Conservation (phyloP, 53 echinoderm and acorn worm species). For the Paelopatides confundens region DNA sequence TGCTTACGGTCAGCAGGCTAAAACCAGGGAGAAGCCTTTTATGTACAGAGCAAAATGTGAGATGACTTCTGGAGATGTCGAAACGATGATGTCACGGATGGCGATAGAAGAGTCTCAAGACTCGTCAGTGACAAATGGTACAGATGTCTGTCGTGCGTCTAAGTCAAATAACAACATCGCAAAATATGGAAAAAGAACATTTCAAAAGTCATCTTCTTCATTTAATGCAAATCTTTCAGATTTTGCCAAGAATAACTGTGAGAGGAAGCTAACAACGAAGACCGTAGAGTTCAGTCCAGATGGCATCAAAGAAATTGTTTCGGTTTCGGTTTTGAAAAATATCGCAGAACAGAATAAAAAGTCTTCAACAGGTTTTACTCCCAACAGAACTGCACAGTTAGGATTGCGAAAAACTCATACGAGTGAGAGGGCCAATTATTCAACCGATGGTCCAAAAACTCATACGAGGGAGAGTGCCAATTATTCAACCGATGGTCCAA, state of each 20-base stretch:
- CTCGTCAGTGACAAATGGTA: background rate
- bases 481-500: background rate
- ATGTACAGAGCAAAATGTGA: background rate
- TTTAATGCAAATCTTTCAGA: background rate
- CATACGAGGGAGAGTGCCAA: background rate
- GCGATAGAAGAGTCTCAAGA: background rate
- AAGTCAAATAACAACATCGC: background rate
- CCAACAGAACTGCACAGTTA: background rate
- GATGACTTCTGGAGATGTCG: constrained; percentile 26
- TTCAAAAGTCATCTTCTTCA: constrained; percentile 30
- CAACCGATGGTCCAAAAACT: background rate
- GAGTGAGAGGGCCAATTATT: background rate
- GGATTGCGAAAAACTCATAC: background rate
- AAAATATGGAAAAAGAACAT: constrained; percentile 32
- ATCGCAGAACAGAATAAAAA: background rate
- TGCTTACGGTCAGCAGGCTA: constrained; percentile 20
- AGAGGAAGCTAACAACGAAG: constrained; percentile 36
- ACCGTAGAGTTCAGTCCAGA: constrained; percentile 25
- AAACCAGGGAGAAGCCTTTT: too few relatives aligned
- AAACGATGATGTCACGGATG: constrained; percentile 47
- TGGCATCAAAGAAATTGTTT: constrained; percentile 12
- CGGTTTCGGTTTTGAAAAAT: constrained; percentile 4
- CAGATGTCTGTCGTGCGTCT: background rate
- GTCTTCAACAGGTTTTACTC: background rate
- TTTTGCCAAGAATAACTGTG: background rate